These are phyloP conservation scores for Apocheima hispidaria DNA, from an alignment of 2,888 invertebrate species.

Conservation along the genomic window DNA sequence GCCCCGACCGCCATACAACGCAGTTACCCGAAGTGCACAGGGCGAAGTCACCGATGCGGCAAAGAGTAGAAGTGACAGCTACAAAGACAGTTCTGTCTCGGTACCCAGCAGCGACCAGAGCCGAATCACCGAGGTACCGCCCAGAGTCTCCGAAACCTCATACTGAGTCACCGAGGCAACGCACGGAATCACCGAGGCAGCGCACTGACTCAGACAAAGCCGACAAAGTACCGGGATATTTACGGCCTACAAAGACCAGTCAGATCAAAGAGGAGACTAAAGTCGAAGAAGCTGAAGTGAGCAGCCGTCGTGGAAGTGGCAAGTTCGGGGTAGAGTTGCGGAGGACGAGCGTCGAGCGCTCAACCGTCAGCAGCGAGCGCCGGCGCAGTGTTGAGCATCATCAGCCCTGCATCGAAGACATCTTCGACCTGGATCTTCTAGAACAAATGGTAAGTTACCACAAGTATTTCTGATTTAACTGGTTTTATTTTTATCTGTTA, in stretches of 20 bases:
- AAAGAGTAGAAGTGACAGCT: conserved; percentile 56
- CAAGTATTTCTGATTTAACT: not conserved
- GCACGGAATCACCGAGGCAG: conserved; percentile 58
- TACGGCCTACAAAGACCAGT: conserved; percentile 73
- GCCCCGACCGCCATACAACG: conserved; percentile 55
- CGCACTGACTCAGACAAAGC: conserved; percentile 56
- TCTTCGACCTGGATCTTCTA: conserved; percentile 89
- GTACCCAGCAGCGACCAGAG: conserved; percentile 58
- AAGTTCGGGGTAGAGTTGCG: conserved; percentile 90
- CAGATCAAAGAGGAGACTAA: conserved; percentile 73
- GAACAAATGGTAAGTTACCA: conserved; percentile 88
- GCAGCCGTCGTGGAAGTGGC: conserved; percentile 83
- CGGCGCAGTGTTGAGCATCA: conserved; percentile 81
- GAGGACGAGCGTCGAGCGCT: conserved; percentile 84
- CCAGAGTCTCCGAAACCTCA: conserved; percentile 58
- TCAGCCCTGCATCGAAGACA: conserved; percentile 89
- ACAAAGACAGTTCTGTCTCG: conserved; percentile 54
- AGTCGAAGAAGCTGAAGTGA: conserved; percentile 72
- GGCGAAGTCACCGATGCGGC: conserved; percentile 63
- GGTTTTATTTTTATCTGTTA: not conserved
- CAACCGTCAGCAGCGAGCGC: conserved; percentile 76
- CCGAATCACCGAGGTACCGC: conserved; percentile 61
- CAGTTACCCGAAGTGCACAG: conserved; percentile 62
- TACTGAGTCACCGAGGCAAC: conserved; percentile 61
- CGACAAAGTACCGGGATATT: conserved; percentile 71